Conservation (phyloP, 2,888 invertebrate species). For the Muschampia plurimacula region DNA sequence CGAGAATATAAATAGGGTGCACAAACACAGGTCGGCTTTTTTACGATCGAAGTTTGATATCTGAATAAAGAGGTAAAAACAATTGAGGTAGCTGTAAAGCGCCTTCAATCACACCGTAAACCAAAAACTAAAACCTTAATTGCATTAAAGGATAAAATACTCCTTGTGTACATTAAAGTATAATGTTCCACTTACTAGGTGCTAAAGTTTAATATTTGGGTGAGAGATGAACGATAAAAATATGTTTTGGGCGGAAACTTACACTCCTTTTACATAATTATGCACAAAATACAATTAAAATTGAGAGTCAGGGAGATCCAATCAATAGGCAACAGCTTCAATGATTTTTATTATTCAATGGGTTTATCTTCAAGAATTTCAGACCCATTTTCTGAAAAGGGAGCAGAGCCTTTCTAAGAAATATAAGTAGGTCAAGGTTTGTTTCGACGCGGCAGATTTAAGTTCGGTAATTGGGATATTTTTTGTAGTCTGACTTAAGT, state of each 20-base stretch:
- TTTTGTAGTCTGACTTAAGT: background rate
- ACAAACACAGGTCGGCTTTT: conserved; percentile 23
- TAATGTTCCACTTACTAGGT: no score
- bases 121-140: no score
- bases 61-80: conserved; percentile 11
- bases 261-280: no score
- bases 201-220: no score
- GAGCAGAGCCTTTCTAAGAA: conserved; percentile 5
- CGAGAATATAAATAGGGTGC: conserved; percentile 14
- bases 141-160: no score
- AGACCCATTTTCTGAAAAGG: conserved; percentile 17
- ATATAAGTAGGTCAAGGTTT: conserved; percentile 23
- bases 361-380: background rate
- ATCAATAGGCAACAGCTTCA: background rate
- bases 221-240: no score
- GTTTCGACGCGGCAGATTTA: conserved; percentile 4
- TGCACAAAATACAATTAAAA: background rate
- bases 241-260: no score
- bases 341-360: conserved; percentile 4
- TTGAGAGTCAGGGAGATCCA: conserved; percentile 3
- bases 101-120: no score
- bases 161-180: no score
- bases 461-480: conserved; percentile 1
- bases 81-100: background rate
- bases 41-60: background rate